Base-by-base conservation (phyloP, 2,888 invertebrate species). In the Alloplasta piceator region DNA sequence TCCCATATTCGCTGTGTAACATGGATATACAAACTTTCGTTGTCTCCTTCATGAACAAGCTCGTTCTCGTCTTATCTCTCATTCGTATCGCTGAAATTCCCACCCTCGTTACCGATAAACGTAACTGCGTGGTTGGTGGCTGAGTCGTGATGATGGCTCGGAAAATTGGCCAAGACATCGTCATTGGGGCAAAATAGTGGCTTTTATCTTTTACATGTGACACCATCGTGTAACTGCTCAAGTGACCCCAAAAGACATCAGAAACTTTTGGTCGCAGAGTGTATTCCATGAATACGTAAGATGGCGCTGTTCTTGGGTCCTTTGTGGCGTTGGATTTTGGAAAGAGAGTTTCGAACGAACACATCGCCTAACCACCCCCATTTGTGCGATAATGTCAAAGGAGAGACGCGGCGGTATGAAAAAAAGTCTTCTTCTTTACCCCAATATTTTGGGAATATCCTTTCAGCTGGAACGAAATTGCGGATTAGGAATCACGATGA, bases 51-150 rank as follows among this genome's bases (percentile, higher is more conserved):
- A 46, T 36, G 58, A 75, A 48, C 67, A 70, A 60, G 67, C 71
- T 66, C 61, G 67, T 72, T 67, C 26, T 3, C 78, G 74, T 75
- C 82, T 82, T 75, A 82, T 82, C 82, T 26, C 26, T 75, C 75
- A 67, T 78, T 71, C 71, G 64, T 75, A 82, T 82, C 78, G 71
- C 60, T 41, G 66, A 78, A 78, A 75, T 78, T 78, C 61, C 77
- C 71, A 39, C 41, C 67, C 63, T 74, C 75, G 78, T 78, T 82
- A 56, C 61, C 61, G 52, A 56, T 78, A 75, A 82, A 72, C 74
- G 75, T 67, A 63, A 82, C 66, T 75, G 82, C 74, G 75, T 75
- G 67, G 48, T 78, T 38, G 61, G 50, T 71, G 43, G 56, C 67
- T 78, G 12, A 75, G 67, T 63, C 75, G 66, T n/a, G 67, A 71